Percentiles rank a stretch among this genome's conserved stretches.
Conservation (phyloP, 2,888 invertebrate species). For the Corythucha ciliata region DNA sequence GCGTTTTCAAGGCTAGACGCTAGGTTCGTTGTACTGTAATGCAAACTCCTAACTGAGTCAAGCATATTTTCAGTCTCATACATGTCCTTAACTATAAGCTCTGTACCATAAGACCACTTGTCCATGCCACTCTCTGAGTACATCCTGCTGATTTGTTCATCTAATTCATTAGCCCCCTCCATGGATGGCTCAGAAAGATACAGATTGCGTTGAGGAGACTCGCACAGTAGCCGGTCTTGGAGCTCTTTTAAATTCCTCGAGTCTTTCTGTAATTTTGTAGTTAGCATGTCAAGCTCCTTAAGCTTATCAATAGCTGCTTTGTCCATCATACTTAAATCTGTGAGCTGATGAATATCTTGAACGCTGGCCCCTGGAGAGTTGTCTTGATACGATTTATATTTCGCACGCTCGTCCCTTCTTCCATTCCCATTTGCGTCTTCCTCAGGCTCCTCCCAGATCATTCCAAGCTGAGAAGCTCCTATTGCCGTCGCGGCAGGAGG, state of each 20-base stretch:
- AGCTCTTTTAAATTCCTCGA: constrained; percentile 67
- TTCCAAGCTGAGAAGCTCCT: constrained; percentile 64
- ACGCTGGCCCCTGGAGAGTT: constrained; percentile 66
- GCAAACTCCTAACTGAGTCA: constrained; percentile 10
- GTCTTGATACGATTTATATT: constrained; percentile 69
- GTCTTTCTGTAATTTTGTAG: constrained; percentile 66
- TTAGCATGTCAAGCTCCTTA: constrained; percentile 66
- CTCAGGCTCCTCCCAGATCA: constrained; percentile 81
- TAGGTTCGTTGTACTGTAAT: constrained; percentile 22
- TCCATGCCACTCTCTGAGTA: constrained; percentile 54
- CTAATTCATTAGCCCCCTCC: constrained; percentile 56
- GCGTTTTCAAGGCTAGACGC: constrained; percentile 20
- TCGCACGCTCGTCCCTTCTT: constrained; percentile 43
- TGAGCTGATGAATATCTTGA: constrained; percentile 65
- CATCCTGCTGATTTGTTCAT: constrained; percentile 59
- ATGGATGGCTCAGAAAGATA: constrained; percentile 42
- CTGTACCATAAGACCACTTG: constrained; percentile 49
- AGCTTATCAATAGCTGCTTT: constrained; percentile 68
- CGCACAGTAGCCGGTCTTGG: constrained; percentile 52
- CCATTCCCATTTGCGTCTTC: constrained; percentile 48
- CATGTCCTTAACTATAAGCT: constrained; percentile 10
- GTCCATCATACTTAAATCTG: constrained; percentile 64
- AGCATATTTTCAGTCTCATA: constrained; percentile 20
- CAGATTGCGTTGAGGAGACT: constrained; percentile 30
- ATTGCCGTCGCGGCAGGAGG: constrained; percentile 40